Base-by-base conservation (phyloP, 2,113 vertebrate species). In the Sceloporus tristichus region DNA sequence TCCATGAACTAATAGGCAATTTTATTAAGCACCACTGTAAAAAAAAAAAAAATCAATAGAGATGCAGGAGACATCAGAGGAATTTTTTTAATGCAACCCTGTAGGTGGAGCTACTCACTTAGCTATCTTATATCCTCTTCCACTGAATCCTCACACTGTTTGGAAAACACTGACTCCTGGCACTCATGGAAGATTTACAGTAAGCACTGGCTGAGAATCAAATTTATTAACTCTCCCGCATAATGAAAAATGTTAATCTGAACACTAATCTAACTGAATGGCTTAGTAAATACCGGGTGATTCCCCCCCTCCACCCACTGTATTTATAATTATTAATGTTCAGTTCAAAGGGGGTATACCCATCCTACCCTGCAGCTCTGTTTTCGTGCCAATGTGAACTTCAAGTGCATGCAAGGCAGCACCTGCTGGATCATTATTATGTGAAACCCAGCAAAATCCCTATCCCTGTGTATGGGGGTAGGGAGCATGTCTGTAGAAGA, bases 41-140 rank as follows among this genome's bases (percentile, higher is more conserved):
- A 34, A 34, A 34, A 34, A 40, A 65, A 65, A 65, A 1, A 27
- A n/a, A 21, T 13, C 4, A 81, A 16, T 73, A 53, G 8, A 66
- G 48, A 56, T 21, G 3, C n/a, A 40, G 10, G 19, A 80, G 48
- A 9, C 34, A 38, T 42, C 40, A 13, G 21, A 25, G 56, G 19
- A 4, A 4, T 2, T 62, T 7, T 27, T 3, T 34, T 5, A 9
- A 19, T 38, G 48, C 70, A 53, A 42, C 79, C 97, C 96, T 92
- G 93, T 91, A 96, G 96, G 38, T 95, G 96, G 96, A 96, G 95
- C 96, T 95, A 87, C 91, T 18, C 66, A 7, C 93, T 93, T 76
- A 92, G 29, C 34, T 62, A 78, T 92, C 38, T 16, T n/a, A 29
- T 73, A 38, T 14, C 65, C 53, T 18, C 54, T 56, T 56, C 8